phyloP scores from a whole-genome alignment of 2,888 invertebrate genomes.

The Lithophane ornitopus region DNA sequence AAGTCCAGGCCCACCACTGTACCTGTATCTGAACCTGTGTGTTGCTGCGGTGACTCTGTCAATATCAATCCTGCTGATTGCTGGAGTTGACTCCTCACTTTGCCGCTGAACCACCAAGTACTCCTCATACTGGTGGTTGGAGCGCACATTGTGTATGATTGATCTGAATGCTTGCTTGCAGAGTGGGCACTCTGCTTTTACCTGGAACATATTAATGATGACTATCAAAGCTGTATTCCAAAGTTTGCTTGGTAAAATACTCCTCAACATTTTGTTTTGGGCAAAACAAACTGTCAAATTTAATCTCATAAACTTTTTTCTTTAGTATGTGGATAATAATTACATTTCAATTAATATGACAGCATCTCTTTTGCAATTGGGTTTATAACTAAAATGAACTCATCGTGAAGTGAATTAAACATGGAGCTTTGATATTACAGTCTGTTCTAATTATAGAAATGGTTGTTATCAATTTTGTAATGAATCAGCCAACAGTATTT shows the following conservation, averaged over 20 bases:
- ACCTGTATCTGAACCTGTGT: slow-evolving; percentile 89
- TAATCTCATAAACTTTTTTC: not conserved
- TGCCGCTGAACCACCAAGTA: slow-evolving; percentile 91
- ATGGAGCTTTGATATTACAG: slow-evolving; percentile 7
- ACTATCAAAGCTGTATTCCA: not conserved
- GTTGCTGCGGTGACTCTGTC: slow-evolving; percentile 77
- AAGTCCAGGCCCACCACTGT: slow-evolving; percentile 25
- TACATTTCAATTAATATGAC: not conserved
- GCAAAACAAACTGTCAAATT: not conserved
- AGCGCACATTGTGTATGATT: slow-evolving; percentile 97
- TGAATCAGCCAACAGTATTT: slow-evolving; percentile 1
- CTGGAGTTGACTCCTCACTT: slow-evolving; percentile 68
- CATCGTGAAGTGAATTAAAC: not conserved
- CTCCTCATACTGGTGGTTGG: slow-evolving; percentile 96
- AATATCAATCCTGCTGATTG: slow-evolving; percentile 78
- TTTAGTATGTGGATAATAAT: not conserved
- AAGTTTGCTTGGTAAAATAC: not conserved
- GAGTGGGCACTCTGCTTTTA: slow-evolving; percentile 97
- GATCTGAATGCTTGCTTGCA: slow-evolving; percentile 98
- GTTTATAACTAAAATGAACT: slow-evolving; percentile 11
- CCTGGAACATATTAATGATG: slow-evolving; percentile 87
- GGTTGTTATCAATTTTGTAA: slow-evolving; percentile 18
- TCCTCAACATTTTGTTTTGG: not conserved
- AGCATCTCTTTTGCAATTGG: not conserved
- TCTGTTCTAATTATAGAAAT: slow-evolving; percentile 18